Conservation (phyloP, 2,797 vertebrate genomes). For the Girardinus metallicus region DNA sequence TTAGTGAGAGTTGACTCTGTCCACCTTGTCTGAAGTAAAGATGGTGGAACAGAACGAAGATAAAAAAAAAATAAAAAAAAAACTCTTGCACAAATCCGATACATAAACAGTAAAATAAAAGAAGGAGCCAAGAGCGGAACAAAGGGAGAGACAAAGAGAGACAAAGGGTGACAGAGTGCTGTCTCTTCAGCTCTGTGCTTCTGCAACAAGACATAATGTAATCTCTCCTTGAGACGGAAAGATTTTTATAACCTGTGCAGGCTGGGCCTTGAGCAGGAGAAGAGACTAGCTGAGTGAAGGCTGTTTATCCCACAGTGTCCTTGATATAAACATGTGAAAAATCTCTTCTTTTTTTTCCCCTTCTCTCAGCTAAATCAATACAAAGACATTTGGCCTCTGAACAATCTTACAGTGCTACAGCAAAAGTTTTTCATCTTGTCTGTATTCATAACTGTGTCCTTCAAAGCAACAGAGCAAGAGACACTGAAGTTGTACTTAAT, state of each 20-base stretch:
- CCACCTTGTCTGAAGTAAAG: slow-evolving; percentile 14
- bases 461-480: slow-evolving; percentile 43
- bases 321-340: slow-evolving; percentile 84
- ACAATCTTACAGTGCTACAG: slow-evolving; percentile 64
- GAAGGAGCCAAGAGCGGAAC: slow-evolving; percentile 32
- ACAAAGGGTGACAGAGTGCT: slow-evolving; percentile 45
- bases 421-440: slow-evolving; percentile 72
- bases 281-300: slow-evolving; percentile 75
- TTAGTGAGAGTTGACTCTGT: slow-evolving; percentile 1
- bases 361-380: slow-evolving; percentile 76
- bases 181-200: slow-evolving; percentile 70
- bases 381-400: slow-evolving; percentile 73
- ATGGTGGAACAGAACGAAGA: slow-evolving; percentile 29
- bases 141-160: slow-evolving; percentile 44
- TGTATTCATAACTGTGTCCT: slow-evolving; percentile 65
- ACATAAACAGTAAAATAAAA: slow-evolving; percentile 47
- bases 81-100: slow-evolving; percentile 38
- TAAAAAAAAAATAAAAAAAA: slow-evolving; percentile 8
- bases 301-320: slow-evolving; percentile 76
- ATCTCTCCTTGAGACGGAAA: slow-evolving; percentile 80
- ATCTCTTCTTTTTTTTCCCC: slow-evolving; percentile 68
- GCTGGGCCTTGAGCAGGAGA: slow-evolving; percentile 76
- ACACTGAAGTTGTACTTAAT: slow-evolving; percentile 50
- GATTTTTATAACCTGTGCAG: slow-evolving; percentile 78
- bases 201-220: slow-evolving; percentile 80